Conservation (phyloP, 1,140 invertebrate genomes). For the Anoplolepis gracilipes region DNA sequence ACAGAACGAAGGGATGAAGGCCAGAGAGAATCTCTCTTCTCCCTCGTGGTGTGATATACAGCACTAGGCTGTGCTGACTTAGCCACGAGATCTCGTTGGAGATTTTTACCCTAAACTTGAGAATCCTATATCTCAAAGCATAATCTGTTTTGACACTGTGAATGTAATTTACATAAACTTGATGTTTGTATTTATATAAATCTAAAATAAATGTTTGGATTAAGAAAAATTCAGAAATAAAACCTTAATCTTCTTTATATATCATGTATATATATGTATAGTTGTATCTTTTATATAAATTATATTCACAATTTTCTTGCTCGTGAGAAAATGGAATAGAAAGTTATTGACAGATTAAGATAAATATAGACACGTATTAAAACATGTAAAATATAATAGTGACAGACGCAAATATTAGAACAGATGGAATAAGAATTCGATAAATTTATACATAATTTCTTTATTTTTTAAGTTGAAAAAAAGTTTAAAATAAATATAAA, state of each 20-base stretch:
- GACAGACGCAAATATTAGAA: not conserved
- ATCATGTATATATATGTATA: not conserved
- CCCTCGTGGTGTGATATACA: not conserved
- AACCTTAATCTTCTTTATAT: not conserved
- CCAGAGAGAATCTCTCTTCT: not conserved
- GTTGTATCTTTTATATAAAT: not conserved
- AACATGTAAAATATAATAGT: not conserved
- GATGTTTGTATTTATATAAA: too few relatives aligned
- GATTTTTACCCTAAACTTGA: not conserved
- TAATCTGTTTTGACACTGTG: not conserved
- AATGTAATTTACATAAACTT: not conserved
- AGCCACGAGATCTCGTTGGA: not conserved
- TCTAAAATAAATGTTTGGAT: not conserved
- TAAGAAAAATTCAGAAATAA: not conserved
- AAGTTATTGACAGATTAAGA: not conserved
- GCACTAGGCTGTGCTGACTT: not conserved
- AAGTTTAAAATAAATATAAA: not conserved
- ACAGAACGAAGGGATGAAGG: conserved; percentile 22
- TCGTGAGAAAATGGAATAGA: not conserved
- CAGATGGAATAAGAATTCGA: not conserved
- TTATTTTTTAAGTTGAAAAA: not conserved
- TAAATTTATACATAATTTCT: not conserved
- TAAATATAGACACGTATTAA: not conserved
- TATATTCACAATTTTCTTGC: not conserved
- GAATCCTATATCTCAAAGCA: not conserved